Evolutionary conservation across 2,113 vertebrate genomes (phyloP).

Genomic region (Platycercus adscitus): DNA sequence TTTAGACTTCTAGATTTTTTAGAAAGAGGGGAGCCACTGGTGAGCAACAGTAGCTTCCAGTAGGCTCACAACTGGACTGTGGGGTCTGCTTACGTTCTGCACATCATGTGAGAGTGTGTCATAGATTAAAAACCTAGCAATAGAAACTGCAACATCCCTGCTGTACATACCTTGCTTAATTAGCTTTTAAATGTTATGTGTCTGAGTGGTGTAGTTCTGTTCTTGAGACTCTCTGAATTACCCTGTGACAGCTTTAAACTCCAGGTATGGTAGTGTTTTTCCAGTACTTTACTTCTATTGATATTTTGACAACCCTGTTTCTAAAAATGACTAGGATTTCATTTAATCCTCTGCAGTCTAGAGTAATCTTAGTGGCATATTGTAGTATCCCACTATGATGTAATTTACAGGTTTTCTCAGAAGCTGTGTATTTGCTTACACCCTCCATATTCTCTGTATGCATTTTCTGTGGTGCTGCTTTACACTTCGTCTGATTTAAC

Average conservation of each 20-base stretch:
- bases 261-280: background rate
- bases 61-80: background rate
- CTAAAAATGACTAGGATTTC: background rate
- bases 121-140: background rate
- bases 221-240: background rate
- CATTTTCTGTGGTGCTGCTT: background rate
- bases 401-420: background rate
- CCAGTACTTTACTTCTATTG: background rate
- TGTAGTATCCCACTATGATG: background rate
- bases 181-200: background rate
- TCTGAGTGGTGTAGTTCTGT: background rate
- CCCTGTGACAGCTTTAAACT: background rate
- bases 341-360: background rate
- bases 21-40: background rate
- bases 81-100: background rate
- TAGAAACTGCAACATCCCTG: background rate
- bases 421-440: background rate
- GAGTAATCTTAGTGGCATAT: background rate
- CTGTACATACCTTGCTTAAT: background rate
- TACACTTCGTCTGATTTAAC: background rate
- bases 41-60: background rate
- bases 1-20: background rate
- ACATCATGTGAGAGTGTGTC: fast-evolving
- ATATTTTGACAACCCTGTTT: background rate
- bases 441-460: background rate